Percentiles rank a stretch among this genome's conserved stretches.
phyloP scores from a whole-genome alignment of 2,113 vertebrate genomes.

The Eptesicus fuscus region DNA sequence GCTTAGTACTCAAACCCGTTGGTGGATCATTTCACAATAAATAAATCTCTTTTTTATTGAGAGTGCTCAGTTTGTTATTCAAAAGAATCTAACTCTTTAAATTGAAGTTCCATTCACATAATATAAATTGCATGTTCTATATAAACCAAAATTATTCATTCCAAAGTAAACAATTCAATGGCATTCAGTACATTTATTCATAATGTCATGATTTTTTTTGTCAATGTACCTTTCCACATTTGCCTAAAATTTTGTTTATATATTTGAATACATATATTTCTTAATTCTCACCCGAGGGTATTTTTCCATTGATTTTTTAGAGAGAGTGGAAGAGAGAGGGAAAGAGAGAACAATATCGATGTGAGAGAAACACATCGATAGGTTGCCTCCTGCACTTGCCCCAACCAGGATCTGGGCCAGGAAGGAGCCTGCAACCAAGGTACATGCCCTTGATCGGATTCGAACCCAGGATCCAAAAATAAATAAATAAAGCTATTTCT shows the following conservation, averaged over 20 bases:
- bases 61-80: neutral
- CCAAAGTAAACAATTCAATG: neutral
- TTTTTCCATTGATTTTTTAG: too few relatives aligned
- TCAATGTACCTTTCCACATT: neutral
- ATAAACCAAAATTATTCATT: neutral
- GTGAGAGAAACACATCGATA: too few relatives aligned
- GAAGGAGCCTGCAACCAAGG: too few relatives aligned
- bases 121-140: neutral
- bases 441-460: too few relatives aligned
- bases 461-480: too few relatives aligned
- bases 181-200: neutral
- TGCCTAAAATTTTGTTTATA: neutral
- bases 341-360: too few relatives aligned
- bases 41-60: neutral
- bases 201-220: neutral
- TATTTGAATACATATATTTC: neutral
- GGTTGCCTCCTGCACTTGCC: too few relatives aligned
- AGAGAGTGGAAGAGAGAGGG: too few relatives aligned
- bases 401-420: too few relatives aligned
- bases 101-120: neutral
- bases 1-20: neutral
- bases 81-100: neutral
- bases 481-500: too few relatives aligned
- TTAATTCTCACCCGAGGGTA: too few relatives aligned
- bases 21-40: neutral